A percentile compares a stretch with the other conserved stretches of the same genome.
Conservation (phyloP, 1,140 invertebrate species). For the Procambarus virginalis region DNA sequence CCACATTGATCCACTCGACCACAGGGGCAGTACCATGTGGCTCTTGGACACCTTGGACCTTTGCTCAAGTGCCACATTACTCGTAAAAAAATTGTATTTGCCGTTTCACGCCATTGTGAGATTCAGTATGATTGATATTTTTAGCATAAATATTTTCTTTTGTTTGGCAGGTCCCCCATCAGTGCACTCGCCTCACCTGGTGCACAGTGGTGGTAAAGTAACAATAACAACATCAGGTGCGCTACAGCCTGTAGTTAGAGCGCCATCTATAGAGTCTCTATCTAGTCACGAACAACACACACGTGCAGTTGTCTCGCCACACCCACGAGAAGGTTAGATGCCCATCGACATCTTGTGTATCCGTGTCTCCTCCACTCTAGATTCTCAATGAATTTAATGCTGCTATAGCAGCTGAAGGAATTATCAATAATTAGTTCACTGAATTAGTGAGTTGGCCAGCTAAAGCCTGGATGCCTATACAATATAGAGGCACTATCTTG, state of each 20-base stretch:
- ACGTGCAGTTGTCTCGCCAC: slow-evolving; percentile 70
- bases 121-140: background rate
- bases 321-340: slow-evolving; percentile 71
- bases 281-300: slow-evolving; percentile 71
- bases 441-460: background rate
- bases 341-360: background rate
- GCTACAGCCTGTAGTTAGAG: slow-evolving; percentile 71
- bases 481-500: background rate
- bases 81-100: background rate
- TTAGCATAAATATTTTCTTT: slow-evolving; percentile 26
- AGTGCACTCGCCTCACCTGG: slow-evolving; percentile 74
- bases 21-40: too few relatives aligned
- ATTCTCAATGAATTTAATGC: background rate
- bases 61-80: too few relatives aligned
- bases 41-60: too few relatives aligned
- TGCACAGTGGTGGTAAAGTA: slow-evolving; percentile 72
- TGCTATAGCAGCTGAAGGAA: background rate
- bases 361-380: background rate
- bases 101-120: background rate
- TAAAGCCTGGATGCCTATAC: background rate
- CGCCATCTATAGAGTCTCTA: slow-evolving; percentile 71
- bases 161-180: slow-evolving; percentile 72
- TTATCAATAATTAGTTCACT: background rate
- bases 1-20: too few relatives aligned
- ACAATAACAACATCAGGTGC: slow-evolving; percentile 72